Percentiles rank a stretch among this genome's conserved stretches.
Evolutionary conservation across 2,797 vertebrate species (phyloP).

Genomic region (Ispidina lecontei): DNA sequence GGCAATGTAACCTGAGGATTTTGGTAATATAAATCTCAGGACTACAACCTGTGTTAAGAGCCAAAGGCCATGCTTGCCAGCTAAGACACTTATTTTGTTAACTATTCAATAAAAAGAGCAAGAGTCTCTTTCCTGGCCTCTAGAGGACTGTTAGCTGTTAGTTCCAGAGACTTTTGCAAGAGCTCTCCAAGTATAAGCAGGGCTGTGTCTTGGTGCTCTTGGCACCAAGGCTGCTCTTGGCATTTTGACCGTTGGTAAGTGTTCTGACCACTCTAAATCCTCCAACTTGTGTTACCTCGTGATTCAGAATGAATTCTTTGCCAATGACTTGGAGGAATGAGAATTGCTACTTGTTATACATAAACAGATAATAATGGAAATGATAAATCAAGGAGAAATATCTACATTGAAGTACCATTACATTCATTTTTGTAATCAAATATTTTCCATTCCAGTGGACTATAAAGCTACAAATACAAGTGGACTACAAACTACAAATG

Average conservation of each 20-base stretch:
- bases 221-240: neutral
- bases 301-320: neutral
- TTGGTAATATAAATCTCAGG: neutral
- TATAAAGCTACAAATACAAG: neutral
- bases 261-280: neutral
- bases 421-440: neutral
- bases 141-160: neutral
- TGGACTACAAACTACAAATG: no score
- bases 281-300: fast-evolving
- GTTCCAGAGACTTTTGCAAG: neutral
- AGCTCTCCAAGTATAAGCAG: neutral
- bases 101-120: neutral
- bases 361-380: neutral
- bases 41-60: neutral
- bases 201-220: neutral
- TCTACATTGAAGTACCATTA: neutral
- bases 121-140: neutral
- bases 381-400: neutral
- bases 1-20: neutral
- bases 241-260: neutral
- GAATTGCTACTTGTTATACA: neutral
- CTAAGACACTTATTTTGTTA: neutral
- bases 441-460: neutral
- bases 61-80: neutral
- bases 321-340: neutral